These are phyloP conservation scores for Troides oblongomaculatus DNA, from an alignment of 2,888 invertebrate species.

Conservation along the genomic window DNA sequence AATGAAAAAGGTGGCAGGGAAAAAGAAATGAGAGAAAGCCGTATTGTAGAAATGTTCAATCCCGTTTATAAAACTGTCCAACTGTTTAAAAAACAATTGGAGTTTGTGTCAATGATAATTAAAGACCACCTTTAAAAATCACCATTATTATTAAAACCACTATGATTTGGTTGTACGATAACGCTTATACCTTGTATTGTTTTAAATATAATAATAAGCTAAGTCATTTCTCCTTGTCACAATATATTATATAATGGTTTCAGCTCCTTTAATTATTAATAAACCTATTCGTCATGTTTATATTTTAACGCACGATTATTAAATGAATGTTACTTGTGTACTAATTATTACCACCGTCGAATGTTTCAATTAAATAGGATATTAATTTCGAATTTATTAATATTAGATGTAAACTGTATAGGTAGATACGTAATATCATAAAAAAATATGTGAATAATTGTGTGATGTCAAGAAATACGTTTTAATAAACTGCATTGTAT, in stretches of 20 bases:
- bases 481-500: conserved; percentile 50
- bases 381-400: conserved; percentile 74
- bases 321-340: conserved; percentile 18
- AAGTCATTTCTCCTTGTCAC: neutral
- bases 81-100: neutral
- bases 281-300: conserved; percentile 14
- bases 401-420: conserved; percentile 65
- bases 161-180: neutral
- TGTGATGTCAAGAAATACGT: conserved; percentile 72
- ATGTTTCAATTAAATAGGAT: conserved; percentile 46
- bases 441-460: conserved; percentile 68
- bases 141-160: neutral
- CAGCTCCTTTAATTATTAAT: conserved; percentile 16
- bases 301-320: conserved; percentile 28
- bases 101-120: neutral
- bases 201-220: neutral
- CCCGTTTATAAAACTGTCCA: neutral
- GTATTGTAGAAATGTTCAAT: neutral
- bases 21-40: neutral
- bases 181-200: neutral
- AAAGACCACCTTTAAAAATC: neutral
- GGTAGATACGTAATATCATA: conserved; percentile 41
- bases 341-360: conserved; percentile 31
- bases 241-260: conserved; percentile 8
- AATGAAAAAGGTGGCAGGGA: too few relatives aligned